A percentile compares a stretch with the other conserved stretches of the same genome.
Conservation (phyloP, 2,797 vertebrate species). For the Salarias fasciatus region DNA sequence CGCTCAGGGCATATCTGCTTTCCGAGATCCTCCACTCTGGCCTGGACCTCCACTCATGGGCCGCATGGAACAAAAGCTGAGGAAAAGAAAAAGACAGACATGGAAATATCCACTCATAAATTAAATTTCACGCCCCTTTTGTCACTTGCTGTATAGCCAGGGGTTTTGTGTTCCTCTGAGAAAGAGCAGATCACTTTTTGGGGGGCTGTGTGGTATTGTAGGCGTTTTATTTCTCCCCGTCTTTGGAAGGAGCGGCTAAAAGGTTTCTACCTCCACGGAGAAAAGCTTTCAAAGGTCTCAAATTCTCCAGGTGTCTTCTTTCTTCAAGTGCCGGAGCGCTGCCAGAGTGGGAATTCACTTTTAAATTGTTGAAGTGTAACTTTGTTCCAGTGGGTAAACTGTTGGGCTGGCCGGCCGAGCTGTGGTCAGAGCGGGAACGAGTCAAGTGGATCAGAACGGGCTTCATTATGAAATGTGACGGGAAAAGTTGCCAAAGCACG, state of each 20-base stretch:
- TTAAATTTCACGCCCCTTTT: conserved; percentile 59
- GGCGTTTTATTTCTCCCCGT: conserved; percentile 3
- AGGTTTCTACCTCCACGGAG: conserved; percentile 22
- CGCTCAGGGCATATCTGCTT: conserved; percentile 1
- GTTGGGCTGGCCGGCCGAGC: conserved; percentile 2
- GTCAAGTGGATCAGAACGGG: background rate
- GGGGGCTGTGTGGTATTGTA: conserved; percentile 50
- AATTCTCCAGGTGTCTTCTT: conserved; percentile 32
- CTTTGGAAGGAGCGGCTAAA: conserved; percentile 36
- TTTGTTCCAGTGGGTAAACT: conserved; percentile 6
- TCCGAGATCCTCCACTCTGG: conserved; percentile 33
- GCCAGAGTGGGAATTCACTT: conserved; percentile 21
- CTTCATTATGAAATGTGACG: conserved; percentile 8
- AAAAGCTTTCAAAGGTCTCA: conserved; percentile 12
- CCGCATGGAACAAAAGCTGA: conserved; percentile 55
- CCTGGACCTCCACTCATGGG: conserved; percentile 17
- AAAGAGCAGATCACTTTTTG: conserved; percentile 55
- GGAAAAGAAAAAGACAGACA: conserved; percentile 53
- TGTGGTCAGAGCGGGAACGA: background rate
- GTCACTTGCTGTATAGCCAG: conserved; percentile 61
- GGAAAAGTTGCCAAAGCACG: conserved; percentile 11
- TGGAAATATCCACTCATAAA: conserved; percentile 74
- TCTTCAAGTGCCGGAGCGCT: conserved; percentile 8
- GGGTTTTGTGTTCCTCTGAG: conserved; percentile 53
- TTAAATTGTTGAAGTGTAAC: conserved; percentile 7